Base-by-base conservation (phyloP, 2,797 vertebrate genomes). In the Tolypeutes matacus region DNA sequence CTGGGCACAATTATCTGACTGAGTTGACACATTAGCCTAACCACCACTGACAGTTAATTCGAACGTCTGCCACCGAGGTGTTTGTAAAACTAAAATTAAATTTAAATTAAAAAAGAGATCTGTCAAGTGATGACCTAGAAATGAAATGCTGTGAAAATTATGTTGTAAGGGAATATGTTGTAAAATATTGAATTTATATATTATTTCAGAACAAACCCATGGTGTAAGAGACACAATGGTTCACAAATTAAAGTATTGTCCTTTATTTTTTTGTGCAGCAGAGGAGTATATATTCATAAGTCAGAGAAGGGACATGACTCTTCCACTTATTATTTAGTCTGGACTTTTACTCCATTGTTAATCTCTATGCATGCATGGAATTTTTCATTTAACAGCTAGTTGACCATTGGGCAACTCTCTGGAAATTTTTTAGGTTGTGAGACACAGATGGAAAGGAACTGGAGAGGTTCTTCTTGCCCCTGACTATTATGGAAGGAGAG, bases 11-110 rank as follows among this genome's bases (percentile, higher is more conserved):
- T n/a, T n/a, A n/a, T n/a, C n/a, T n/a, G n/a, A n/a, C n/a, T n/a
- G n/a, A n/a, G n/a, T n/a, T n/a, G n/a, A n/a, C n/a, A n/a, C n/a
- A 46, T 46, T 46, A 46, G 42, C 42, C 42, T 46, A 9, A 46
- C 42, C 42, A 46, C 9, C 42, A 46, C 42, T 5, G 42, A 46
- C 42, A 46, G 2, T 42, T 58, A 69, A 72, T 56, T 67, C 53
- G 49, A 27, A 49, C 11, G 25, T 95, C 8, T 51, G 9, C 60
- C 39, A 13, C 3, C 58, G 21, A 12, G 2, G 4, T 53, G 7
- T 65, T 93, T 62, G 39, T 51, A 77, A 95, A 93, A 72, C 27
- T 60, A 85, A 91, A 94, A 36, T 83, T 51, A 90, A 72, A 64
- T 77, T 46, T 60, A 73, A 36, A 64, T 77, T 17, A 42, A 58